phyloP scores from a whole-genome alignment of 2,113 vertebrate species.

The human (Homo sapiens) region GRCh38 chr14:26571001-26571500 shows the following conservation, averaged over 20 bases:
- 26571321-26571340: neutral
- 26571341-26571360: neutral
- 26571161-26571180: neutral
- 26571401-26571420: neutral
- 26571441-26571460: neutral
- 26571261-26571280: neutral
- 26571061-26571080: neutral
- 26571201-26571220: neutral
- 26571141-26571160: neutral
- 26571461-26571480: neutral
- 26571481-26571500: neutral
- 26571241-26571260: neutral
- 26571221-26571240: neutral
- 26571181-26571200: neutral
- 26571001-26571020: neutral
- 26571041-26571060: neutral
- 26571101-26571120: neutral
- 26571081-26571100: conserved; percentile 26
- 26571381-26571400: neutral
- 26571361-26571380: neutral
- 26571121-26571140: neutral
- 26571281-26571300: neutral
- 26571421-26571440: neutral
- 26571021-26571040: neutral
- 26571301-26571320: neutral